Base-by-base conservation (phyloP, 2,888 invertebrate species). In the Agonopterix subpropinquella region DNA sequence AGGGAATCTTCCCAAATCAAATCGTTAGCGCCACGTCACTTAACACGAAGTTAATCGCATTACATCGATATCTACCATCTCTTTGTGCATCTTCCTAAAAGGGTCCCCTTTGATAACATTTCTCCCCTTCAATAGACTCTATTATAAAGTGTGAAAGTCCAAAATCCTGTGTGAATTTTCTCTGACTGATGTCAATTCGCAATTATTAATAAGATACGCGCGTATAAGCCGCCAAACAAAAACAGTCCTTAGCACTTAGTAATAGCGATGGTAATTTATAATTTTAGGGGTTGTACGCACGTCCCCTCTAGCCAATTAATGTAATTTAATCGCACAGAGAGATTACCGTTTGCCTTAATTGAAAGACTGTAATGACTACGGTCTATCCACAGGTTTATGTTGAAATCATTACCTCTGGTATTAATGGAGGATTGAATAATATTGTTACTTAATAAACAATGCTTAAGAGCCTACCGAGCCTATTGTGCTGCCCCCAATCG, bases 251-350 rank as follows among this genome's bases (percentile, higher is more conserved):
- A 72, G 53, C 8, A 0, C 35, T 8, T 53, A 42, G 52, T 11
- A 45, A 61, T 75, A 72, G 52, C 58, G 63, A 39, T 47, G 50
- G 45, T 47, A 39, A 45, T 53, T 15, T 41, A 28, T 28, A 11
- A 39, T 42, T 42, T 58, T 60, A 53, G 53, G 62, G 61, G 62
- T 54, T 53, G 54, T 56, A 54, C 57, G 55, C 57, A 58, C 57
- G 61, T 65, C 71, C 79, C 83, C 82, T 59, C 67, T 59, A 70
- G 72, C 83, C 87, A 87, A 88, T 88, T 88, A 88, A 80, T 78
- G 84, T 77, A 80, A 82, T 82, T 81, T 87, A 87, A 87, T 86
- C 82, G 80, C 78, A 75, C 76, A 74, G 73, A 76, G 81, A 78
- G 87, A 86, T 86, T 85, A 84, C 73, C 73, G 75, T 67, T 68